Conservation (phyloP, 2,113 vertebrate genomes). For the Sitta europaea region DNA sequence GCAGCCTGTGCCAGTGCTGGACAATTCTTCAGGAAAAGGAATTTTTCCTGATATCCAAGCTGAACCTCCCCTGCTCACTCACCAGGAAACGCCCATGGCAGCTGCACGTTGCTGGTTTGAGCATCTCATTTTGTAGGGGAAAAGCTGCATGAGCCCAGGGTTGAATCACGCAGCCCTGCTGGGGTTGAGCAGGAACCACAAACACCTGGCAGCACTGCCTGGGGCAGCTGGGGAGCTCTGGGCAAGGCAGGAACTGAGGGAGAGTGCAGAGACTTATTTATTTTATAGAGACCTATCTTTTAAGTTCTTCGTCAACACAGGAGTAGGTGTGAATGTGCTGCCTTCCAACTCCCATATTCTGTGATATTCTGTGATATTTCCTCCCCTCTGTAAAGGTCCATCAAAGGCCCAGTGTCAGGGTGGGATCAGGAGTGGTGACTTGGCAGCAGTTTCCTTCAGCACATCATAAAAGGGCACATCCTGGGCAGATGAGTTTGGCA, state of each 20-base stretch:
- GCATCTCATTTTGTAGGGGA: background rate
- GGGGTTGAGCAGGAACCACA: background rate
- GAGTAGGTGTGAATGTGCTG: background rate
- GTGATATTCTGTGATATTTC: background rate
- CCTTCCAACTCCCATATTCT: accelerated
- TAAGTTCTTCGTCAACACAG: background rate
- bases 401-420: background rate
- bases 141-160: background rate
- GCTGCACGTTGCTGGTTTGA: background rate
- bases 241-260: background rate
- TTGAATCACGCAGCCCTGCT: background rate
- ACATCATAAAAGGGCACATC: background rate
- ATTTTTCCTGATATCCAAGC: background rate
- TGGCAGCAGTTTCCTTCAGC: background rate
- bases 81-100: background rate
- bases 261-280: background rate
- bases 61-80: background rate
- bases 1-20: background rate
- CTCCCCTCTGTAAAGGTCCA: background rate
- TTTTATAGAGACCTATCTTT: accelerated
- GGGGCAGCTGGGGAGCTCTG: background rate
- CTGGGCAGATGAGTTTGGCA: background rate
- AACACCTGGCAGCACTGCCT: background rate
- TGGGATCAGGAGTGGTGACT: background rate
- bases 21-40: background rate